Evolutionary conservation across 1,140 invertebrate genomes (phyloP), one percentile per base, ranked within the genome.

Genomic region (Heliconius melpomene): DNA sequence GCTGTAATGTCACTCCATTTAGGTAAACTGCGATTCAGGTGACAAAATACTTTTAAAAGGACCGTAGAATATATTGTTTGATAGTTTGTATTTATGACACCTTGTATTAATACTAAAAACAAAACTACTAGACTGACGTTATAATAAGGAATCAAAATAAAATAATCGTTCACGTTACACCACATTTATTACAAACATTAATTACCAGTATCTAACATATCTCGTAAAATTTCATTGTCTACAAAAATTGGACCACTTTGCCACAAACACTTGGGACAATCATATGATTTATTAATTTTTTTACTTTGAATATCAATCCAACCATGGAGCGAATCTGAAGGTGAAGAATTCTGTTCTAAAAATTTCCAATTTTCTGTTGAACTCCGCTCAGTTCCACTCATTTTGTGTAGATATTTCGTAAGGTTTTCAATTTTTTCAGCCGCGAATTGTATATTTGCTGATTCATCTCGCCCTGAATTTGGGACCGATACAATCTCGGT

Each of bases 371-470:
- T 90, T 88, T 91, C 90, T 72, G 79, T 54, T 36, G 70, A 60
- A 82, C 87, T 86, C 52, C 82, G 66, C 72, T 82, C 75, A 23
- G 66, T 82, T 40, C 75, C 71, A 75, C 80, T 74, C 77, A 76
- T 87, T 80, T 86, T 86, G 52, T 91, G 87, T 60, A 93, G 80
- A 77, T 93, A 93, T 90, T 93, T 93, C 74, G 92, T 93, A 36
- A 93, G 88, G 86, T 93, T 93, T 93, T 89, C 92, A 50, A 93
- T 93, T 93, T 93, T 93, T 93, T 93, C 90, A 78, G 87, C 87
- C 82, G 87, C 82, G 72, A 85, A 75, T 40, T 46, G 78, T 2
- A 79, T 78, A 81, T 84, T 87, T 86, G 85, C 88, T 83, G 86
- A 88, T 87, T 88, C 88, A 83, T 83, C 26, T 75, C 84, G 85